Evolutionary conservation across 2,113 vertebrate species (phyloP).

Genomic region (Lates calcarifer): DNA sequence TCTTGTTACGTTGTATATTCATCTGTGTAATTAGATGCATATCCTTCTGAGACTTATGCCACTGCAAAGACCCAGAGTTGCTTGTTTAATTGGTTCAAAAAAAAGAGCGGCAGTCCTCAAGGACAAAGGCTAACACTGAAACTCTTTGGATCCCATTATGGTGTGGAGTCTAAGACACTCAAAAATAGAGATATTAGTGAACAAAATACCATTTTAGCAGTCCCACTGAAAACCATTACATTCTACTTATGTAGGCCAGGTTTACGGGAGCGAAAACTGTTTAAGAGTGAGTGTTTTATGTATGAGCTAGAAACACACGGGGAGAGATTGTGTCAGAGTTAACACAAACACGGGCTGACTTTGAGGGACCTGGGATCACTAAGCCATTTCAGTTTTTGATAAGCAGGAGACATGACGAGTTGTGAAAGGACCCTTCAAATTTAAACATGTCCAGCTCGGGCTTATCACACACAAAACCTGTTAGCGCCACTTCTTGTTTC

Average conservation of each 20-base stretch:
- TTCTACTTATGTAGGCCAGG: conserved; percentile 16
- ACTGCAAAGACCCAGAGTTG: conserved; percentile 39
- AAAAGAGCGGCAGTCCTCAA: conserved; percentile 42
- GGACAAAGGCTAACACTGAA: conserved; percentile 50
- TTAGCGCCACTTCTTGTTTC: conserved; percentile 77
- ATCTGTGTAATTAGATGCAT: conserved; percentile 60
- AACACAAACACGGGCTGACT: conserved; percentile 62
- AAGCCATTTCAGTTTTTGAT: conserved; percentile 59
- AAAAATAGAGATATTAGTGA: conserved; percentile 36
- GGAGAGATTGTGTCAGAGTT: conserved; percentile 63
- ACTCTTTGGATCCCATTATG: conserved; percentile 39
- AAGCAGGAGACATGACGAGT: conserved; percentile 70
- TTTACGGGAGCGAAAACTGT: conserved; percentile 24
- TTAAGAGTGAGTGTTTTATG: conserved; percentile 46
- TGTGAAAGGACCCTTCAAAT: conserved; percentile 69
- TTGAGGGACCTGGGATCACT: conserved; percentile 57
- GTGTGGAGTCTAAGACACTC: conserved; percentile 17
- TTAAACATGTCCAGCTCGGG: conserved; percentile 57
- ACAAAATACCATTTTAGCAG: conserved; percentile 29
- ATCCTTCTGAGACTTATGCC: conserved; percentile 49
- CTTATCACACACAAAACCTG: conserved; percentile 73
- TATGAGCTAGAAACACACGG: conserved; percentile 38
- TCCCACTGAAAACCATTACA: conserved; percentile 38
- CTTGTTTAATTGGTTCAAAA: conserved; percentile 63
- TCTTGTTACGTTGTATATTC: conserved; percentile 53